Evolutionary conservation across 1,140 invertebrate genomes (phyloP), one percentile per base, ranked within the genome.

Genomic region (Nixonia krombeini): DNA sequence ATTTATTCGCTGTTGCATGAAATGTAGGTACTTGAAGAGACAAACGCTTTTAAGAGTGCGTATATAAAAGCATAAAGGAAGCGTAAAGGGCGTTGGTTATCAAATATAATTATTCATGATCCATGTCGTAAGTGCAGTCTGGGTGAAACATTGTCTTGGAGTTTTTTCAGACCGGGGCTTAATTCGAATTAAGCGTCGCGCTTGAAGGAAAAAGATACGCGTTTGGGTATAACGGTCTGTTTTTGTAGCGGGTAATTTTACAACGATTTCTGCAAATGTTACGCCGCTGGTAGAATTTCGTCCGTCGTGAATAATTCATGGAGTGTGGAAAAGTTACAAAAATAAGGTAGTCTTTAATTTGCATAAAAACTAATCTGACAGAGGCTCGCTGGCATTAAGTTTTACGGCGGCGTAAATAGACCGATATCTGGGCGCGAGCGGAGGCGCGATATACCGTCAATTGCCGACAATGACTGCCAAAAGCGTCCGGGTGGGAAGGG

Each of bases 1-100:
- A 52, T 70, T 70, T 65, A 61, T 59, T 58, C 29, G 40, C 37
- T 45, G 18, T 44, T 23, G 35, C 58, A 49, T 70, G 62, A 70
- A 57, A 65, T 46, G 62, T 44, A 59, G 31, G 50, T 13, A 51
- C 49, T 64, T 45, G 1, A 31, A 41, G 59, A 56, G 47, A 69
- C 63, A 62, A 62, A 65, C 42, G 47, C 17, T 58, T 58, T 47
- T 9, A 49, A 58, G 51, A 53, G 52, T 38, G 45, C 18, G 25
- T 28, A 6, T n/a, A 44, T 50, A 62, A 67, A 67, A 61, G 55
- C 23, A 41, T 17, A 21, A 12, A 29, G 50, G 42, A 56, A 38
- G 17, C 6, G 12, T 26, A 7, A 29, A 37, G 23, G 21, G 25
- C 35, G 13, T 33, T 47, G 10, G n/a, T 10, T 7, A 13, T 35